Evolutionary conservation across 2,797 vertebrate species (phyloP), one percentile per base, ranked within the genome.

Genomic region (Sylvia borin): DNA sequence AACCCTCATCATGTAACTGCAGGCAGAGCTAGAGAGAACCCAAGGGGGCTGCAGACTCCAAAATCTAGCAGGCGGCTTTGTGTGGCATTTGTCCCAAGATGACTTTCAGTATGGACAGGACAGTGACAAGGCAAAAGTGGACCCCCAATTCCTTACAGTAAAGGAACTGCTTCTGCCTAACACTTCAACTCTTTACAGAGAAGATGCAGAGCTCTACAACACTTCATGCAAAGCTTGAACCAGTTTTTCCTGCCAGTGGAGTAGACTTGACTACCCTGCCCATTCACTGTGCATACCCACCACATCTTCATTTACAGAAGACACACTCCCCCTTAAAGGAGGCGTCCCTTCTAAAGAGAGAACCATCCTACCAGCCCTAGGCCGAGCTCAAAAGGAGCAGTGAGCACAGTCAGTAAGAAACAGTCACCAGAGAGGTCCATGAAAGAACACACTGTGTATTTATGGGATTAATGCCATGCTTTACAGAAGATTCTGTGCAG

Each of bases 41-140:
- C 10, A 32, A 85, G 10, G 13, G 24, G 24, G 42, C 27, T 68
- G 24, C 40, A 62, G 54, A n/a, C 16, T 18, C n/a, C n/a, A 51
- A 48, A 54, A 66, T 7, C 21, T 16, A 58, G 25, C 0, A 0
- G 8, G 14, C 18, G 21, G 31, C 15, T 85, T 79, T 42, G 15
- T 29, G 32, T 16, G 13, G 32, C 53, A 32, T 50, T 64, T 77
- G 48, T 40, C 29, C 53, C 53, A 53, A 60, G 38, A 83, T 45
- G 2, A 71, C 51, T 92, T 95, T 50, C 53, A 74, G 29, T 25
- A 80, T 0, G 2, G 45, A 57, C 36, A 85, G 42, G 36, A 21
- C 4, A 60, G 48, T 31, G 17, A 24, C 11, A 80, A 19, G 50
- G 32, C 34, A 89, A 61, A 13, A 71, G 48, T 4, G 47, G 21